Conservation (phyloP, 2,797 vertebrate species). For the Ctenochaetus hawaiiensis region DNA sequence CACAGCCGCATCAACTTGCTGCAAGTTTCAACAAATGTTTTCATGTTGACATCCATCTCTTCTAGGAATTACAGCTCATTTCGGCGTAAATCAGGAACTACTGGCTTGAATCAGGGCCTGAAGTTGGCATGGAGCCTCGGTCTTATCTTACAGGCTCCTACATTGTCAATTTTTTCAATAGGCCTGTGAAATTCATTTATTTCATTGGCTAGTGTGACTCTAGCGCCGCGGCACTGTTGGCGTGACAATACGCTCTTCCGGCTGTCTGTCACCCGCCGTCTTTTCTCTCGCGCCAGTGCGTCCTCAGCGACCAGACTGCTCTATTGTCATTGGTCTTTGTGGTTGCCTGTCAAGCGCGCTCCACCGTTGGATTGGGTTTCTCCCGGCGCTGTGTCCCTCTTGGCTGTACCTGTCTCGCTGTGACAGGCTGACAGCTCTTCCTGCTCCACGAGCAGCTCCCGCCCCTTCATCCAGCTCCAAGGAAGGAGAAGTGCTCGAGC, state of each 20-base stretch:
- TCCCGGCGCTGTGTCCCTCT: conserved; percentile 43
- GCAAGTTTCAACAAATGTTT: neutral
- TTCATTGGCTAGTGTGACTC: conserved; percentile 59
- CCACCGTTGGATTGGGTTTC: conserved; percentile 60
- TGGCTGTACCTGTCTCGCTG: conserved; percentile 88
- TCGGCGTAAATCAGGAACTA: neutral
- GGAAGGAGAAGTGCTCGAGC: conserved; percentile 65
- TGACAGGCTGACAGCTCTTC: conserved; percentile 86
- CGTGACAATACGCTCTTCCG: conserved; percentile 43
- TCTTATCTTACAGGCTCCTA: conserved; percentile 8
- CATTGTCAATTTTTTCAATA: neutral
- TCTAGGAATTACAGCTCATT: neutral
- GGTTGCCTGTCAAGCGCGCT: conserved; percentile 22
- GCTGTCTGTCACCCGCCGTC: conserved; percentile 42
- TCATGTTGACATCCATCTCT: neutral
- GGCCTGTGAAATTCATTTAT: conserved; percentile 65
- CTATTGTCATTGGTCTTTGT: conserved; percentile 20
- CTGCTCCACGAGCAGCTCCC: conserved; percentile 62
- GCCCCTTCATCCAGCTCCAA: conserved; percentile 67
- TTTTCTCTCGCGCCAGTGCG: neutral
- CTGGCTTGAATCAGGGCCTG: neutral
- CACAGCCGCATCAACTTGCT: neutral
- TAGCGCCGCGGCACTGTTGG: conserved; percentile 32
- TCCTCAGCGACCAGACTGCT: conserved; percentile 6
- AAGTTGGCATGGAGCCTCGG: neutral